Conservation (phyloP, 2,888 invertebrate species). For the Microdon myrmicae region DNA sequence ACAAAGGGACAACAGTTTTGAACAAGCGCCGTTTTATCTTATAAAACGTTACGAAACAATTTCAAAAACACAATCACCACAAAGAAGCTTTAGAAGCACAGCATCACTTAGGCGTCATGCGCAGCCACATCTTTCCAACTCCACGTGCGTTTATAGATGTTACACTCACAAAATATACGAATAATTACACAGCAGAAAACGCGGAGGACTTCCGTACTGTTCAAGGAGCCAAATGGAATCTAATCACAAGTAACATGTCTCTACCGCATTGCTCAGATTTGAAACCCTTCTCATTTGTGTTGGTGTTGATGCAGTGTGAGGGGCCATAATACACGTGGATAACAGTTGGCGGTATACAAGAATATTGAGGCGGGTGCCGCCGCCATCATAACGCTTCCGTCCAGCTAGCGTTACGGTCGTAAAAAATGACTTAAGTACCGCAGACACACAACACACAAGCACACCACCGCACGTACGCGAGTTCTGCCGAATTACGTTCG, state of each 20-base stretch:
- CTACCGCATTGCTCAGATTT: constrained; percentile 55
- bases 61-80: neutral
- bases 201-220: constrained; percentile 54
- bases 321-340: constrained; percentile 46
- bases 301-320: constrained; percentile 53
- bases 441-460: constrained; percentile 22
- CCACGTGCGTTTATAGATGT: constrained; percentile 38
- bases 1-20: constrained; percentile 2
- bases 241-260: constrained; percentile 64
- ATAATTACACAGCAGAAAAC: constrained; percentile 58
- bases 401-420: constrained; percentile 43
- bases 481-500: constrained; percentile 21
- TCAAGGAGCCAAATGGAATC: constrained; percentile 59
- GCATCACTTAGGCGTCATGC: constrained; percentile 30
- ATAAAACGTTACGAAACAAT: neutral
- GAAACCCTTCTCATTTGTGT: constrained; percentile 57
- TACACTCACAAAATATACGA: constrained; percentile 59
- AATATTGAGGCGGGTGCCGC: constrained; percentile 15
- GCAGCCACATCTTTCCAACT: constrained; percentile 29
- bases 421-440: constrained; percentile 45
- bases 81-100: constrained; percentile 15
- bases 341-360: constrained; percentile 2
- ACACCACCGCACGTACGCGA: constrained; percentile 28
- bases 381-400: constrained; percentile 44
- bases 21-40: constrained; percentile 11